Conservation (phyloP, 2,888 invertebrate species). For the Oeneis ivallda region DNA sequence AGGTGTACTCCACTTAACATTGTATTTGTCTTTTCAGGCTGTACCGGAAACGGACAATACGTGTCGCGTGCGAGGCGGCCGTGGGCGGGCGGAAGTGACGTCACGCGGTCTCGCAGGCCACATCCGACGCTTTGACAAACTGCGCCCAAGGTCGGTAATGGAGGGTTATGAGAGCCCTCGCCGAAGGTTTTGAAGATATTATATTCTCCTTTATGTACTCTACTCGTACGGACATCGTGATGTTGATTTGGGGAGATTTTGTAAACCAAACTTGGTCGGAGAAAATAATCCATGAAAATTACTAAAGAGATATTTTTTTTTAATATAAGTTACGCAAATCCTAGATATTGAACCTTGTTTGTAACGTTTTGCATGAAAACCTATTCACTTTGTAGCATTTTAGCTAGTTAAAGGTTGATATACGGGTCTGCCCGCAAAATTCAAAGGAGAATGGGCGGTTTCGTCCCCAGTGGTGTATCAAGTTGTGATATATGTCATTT, state of each 20-base stretch:
- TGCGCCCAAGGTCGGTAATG: constrained; percentile 46
- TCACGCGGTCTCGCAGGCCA: constrained; percentile 50
- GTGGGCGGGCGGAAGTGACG: constrained; percentile 56
- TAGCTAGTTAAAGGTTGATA: too few species aligned
- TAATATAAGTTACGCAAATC: neutral
- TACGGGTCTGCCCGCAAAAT: too few species aligned
- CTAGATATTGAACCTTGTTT: too few species aligned
- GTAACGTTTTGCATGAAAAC: too few species aligned
- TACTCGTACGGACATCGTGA: neutral
- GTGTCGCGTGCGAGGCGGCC: constrained; percentile 50
- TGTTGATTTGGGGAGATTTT: neutral
- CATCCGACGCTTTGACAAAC: constrained; percentile 69
- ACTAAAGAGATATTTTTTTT: neutral
- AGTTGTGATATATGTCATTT: too few species aligned
- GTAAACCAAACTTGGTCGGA: neutral
- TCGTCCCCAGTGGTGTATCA: too few species aligned
- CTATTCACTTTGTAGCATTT: too few species aligned
- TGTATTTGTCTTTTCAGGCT: constrained; percentile 41
- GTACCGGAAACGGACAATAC: constrained; percentile 45
- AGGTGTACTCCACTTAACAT: constrained; percentile 26
- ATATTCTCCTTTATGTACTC: constrained; percentile 1
- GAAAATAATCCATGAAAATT: neutral
- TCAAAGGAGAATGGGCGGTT: too few species aligned
- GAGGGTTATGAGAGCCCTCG: constrained; percentile 47
- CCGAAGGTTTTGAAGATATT: constrained; percentile 31